Evolutionary conservation across 2,113 vertebrate species (phyloP).

Genomic region (Chlorocebus sabaeus): DNA sequence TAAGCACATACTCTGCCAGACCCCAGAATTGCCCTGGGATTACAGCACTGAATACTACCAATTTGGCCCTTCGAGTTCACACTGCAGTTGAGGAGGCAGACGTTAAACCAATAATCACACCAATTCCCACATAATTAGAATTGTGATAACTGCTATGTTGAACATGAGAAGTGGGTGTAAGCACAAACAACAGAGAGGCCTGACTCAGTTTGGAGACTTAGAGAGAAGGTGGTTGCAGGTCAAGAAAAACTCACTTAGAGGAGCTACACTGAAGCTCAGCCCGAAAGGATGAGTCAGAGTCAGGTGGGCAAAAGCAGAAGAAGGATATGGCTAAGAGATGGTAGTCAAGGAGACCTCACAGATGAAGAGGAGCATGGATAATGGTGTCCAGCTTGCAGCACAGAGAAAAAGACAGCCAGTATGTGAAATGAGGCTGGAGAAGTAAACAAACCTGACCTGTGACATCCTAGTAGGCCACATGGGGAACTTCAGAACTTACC

Average conservation of each 20-base stretch:
- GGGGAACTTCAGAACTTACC: background rate
- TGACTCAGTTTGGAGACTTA: background rate
- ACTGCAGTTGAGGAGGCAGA: conserved; percentile 19
- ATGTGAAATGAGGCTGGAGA: background rate
- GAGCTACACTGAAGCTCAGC: background rate
- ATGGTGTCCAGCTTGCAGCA: no score
- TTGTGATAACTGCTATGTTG: conserved; percentile 18
- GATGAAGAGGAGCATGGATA: background rate
- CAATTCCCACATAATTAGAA: conserved; percentile 57
- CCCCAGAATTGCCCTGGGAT: background rate
- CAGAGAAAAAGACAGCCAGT: background rate
- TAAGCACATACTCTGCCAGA: background rate
- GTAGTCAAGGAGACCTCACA: background rate
- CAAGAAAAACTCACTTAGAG: background rate
- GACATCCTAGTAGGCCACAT: rapidly evolving
- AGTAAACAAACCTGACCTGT: background rate
- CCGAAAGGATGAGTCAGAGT: background rate
- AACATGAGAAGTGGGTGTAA: background rate
- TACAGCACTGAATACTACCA: background rate
- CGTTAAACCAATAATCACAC: conserved; percentile 33
- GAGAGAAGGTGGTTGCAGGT: background rate
- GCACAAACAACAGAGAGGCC: conserved; percentile 31
- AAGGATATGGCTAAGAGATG: background rate
- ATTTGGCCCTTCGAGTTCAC: background rate
- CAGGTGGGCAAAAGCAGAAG: background rate